Conservation (phyloP, 2,113 vertebrate species). For the Phasianus colchicus region DNA sequence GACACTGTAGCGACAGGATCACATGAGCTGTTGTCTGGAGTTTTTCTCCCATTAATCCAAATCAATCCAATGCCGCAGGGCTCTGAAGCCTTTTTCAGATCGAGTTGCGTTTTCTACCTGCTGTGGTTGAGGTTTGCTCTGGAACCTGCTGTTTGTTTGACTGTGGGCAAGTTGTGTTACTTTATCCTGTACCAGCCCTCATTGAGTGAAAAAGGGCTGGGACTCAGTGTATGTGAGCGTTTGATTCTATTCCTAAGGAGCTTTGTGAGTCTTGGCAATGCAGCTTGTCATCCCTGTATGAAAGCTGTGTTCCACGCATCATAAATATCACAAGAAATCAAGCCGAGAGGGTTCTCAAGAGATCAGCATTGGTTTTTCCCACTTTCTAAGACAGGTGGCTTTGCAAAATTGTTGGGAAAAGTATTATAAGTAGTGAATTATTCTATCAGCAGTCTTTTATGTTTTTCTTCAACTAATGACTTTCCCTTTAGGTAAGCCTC, state of each 20-base stretch:
- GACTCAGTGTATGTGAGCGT: not conserved
- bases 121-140: not conserved
- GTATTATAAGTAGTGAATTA: not conserved
- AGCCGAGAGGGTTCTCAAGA: not conserved
- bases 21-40: not conserved
- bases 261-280: not conserved
- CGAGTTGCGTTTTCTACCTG: constrained; percentile 4
- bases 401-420: not conserved
- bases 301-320: not conserved
- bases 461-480: not conserved
- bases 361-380: not conserved
- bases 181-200: not conserved
- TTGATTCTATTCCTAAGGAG: not conserved
- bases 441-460: not conserved
- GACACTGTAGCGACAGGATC: not conserved
- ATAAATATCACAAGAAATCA: not conserved
- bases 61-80: not conserved
- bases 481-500: not conserved
- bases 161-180: not conserved
- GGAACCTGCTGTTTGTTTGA: not conserved
- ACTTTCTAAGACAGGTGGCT: not conserved
- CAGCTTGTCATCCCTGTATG: not conserved
- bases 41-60: not conserved
- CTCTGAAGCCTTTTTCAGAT: not conserved
- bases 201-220: rapidly evolving